Evolutionary conservation across 2,888 invertebrate genomes (phyloP).

Genomic region (Tetragnatha montana): DNA sequence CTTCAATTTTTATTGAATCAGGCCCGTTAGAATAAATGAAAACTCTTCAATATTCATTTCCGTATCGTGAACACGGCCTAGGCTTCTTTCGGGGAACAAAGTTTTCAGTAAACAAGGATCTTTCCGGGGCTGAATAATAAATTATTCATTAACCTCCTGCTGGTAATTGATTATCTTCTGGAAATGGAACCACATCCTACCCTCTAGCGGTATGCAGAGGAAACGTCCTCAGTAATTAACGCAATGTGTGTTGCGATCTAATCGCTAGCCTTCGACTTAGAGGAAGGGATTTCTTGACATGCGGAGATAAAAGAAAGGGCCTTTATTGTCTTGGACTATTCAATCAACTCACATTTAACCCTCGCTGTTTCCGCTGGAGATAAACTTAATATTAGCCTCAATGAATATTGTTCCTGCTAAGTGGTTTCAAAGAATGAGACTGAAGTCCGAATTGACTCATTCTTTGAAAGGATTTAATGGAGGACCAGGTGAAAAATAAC

Average conservation of each 20-base stretch:
- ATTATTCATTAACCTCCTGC: constrained; percentile 67
- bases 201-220: constrained; percentile 54
- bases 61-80: constrained; percentile 51
- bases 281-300: constrained; percentile 60
- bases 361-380: constrained; percentile 9
- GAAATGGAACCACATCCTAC: constrained; percentile 59
- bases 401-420: not conserved
- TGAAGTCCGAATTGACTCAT: too few relatives aligned
- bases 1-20: constrained; percentile 54
- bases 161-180: constrained; percentile 62
- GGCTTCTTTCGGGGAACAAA: constrained; percentile 62
- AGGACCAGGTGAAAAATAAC: too few relatives aligned
- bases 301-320: constrained; percentile 32
- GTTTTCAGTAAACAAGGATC: constrained; percentile 68
- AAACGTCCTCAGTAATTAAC: constrained; percentile 63
- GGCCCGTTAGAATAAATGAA: constrained; percentile 51
- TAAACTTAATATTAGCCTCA: constrained; percentile 37
- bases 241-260: constrained; percentile 65
- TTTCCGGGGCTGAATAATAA: constrained; percentile 65
- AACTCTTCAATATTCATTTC: constrained; percentile 64
- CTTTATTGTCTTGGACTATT: constrained; percentile 58
- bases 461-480: too few relatives aligned
- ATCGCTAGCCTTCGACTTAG: constrained; percentile 44
- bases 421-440: not conserved
- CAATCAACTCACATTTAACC: constrained; percentile 38